These are phyloP conservation scores for Archips xylosteana DNA, from an alignment of 2,888 invertebrate genomes.

Conservation along the genomic window DNA sequence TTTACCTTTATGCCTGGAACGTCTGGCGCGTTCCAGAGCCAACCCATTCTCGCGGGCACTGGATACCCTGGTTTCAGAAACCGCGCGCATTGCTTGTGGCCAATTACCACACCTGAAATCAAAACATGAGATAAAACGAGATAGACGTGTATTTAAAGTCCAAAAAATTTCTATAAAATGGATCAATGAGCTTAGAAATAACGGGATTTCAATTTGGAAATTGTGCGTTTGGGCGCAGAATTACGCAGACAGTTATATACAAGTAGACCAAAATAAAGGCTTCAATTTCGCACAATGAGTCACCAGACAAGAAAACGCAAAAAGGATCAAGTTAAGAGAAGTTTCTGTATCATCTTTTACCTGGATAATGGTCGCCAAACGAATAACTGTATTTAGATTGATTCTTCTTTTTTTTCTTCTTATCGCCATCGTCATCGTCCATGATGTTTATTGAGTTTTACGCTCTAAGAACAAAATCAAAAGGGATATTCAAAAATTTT, in stretches of 20 bases:
- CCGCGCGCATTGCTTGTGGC: slow-evolving; percentile 84
- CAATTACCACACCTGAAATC: slow-evolving; percentile 21
- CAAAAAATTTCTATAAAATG: too few relatives aligned
- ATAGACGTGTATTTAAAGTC: too few relatives aligned
- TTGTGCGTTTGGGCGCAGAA: too few relatives aligned
- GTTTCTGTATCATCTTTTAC: slow-evolving; percentile 51
- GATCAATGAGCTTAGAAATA: too few relatives aligned
- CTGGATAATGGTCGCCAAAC: slow-evolving; percentile 83
- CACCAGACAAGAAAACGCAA: too few relatives aligned
- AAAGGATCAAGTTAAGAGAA: neutral
- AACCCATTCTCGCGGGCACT: slow-evolving; percentile 88
- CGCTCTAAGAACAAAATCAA: slow-evolving; percentile 14
- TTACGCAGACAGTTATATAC: too few relatives aligned
- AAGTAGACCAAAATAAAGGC: too few relatives aligned
- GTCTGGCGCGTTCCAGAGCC: slow-evolving; percentile 86
- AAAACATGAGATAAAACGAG: neutral
- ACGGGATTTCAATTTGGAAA: too few relatives aligned
- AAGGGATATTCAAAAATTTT: neutral
- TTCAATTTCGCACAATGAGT: too few relatives aligned
- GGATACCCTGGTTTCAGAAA: slow-evolving; percentile 72
- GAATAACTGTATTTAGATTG: slow-evolving; percentile 79
- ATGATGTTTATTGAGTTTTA: slow-evolving; percentile 49
- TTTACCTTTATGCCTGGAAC: slow-evolving; percentile 72
- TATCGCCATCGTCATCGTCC: slow-evolving; percentile 68
- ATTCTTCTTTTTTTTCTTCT: slow-evolving; percentile 74